These are phyloP conservation scores for Melanogrammus aeglefinus DNA, from an alignment of 2,797 vertebrate genomes.

Conservation along the genomic window DNA sequence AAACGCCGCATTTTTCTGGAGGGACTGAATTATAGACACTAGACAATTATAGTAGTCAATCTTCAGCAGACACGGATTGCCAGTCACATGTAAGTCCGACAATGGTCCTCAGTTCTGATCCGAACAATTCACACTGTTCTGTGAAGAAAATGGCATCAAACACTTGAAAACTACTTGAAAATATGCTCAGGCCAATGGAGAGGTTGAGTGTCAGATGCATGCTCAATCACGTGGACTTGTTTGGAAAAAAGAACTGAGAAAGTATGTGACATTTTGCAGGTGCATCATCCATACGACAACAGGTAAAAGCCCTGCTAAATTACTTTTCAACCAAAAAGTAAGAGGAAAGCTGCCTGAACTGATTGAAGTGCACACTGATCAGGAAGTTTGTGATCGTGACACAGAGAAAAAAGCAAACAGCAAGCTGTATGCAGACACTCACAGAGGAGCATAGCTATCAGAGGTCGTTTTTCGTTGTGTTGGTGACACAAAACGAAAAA, in stretches of 20 bases:
- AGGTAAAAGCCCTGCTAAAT: neutral
- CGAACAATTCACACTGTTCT: neutral
- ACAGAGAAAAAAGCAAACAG: constrained; percentile 21
- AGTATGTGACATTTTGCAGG: neutral
- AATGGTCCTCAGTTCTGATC: neutral
- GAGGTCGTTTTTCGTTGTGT: constrained; percentile 16
- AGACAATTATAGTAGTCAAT: too few relatives aligned
- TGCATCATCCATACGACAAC: too few relatives aligned
- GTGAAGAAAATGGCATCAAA: neutral
- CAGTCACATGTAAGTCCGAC: neutral
- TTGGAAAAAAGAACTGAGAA: neutral
- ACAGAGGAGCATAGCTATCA: neutral
- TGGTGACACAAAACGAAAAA: constrained; percentile 29
- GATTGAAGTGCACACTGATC: neutral
- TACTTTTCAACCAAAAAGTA: neutral
- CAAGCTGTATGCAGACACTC: constrained; percentile 11
- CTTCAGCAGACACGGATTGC: constrained; percentile 7
- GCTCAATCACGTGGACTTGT: neutral
- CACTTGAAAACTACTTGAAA: neutral
- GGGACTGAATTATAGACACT: constrained; percentile 11
- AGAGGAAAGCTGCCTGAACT: neutral
- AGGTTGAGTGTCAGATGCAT: neutral
- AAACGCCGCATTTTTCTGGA: too few relatives aligned
- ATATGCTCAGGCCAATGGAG: neutral
- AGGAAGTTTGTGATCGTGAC: constrained; percentile 4